Percentiles rank a stretch among this genome's conserved stretches.
Conservation (phyloP, 2,797 vertebrate species). For the Tachyglossus aculeatus region DNA sequence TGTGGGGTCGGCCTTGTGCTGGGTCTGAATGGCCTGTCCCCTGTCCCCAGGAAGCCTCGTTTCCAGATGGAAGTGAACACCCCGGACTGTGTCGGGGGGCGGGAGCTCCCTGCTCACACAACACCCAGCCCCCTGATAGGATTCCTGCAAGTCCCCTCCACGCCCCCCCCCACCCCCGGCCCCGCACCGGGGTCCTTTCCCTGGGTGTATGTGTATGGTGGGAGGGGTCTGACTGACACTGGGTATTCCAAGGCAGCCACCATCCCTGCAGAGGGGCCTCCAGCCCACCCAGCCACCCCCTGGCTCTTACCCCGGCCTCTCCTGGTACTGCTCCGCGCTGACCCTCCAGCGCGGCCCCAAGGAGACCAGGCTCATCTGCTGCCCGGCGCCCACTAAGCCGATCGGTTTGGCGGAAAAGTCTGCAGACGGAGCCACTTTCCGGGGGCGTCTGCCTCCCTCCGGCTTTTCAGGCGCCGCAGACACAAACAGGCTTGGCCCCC, state of each 20-base stretch:
- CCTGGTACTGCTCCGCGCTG: background rate
- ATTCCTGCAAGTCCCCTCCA: background rate
- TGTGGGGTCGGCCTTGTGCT: too few relatives aligned
- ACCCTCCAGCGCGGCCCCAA: conserved; percentile 17
- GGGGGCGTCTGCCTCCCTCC: conserved; percentile 64
- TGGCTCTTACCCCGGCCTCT: conserved; percentile 2
- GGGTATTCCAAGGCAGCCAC: too few relatives aligned
- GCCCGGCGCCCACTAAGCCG: conserved; percentile 63
- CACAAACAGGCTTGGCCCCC: conserved; percentile 18
- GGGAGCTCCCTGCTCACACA: too few relatives aligned
- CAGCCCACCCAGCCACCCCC: background rate
- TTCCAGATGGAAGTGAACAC: too few relatives aligned
- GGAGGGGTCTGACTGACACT: conserved; percentile 66
- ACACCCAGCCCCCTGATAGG: too few relatives aligned
- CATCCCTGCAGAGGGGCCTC: too few relatives aligned
- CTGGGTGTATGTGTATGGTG: too few relatives aligned
- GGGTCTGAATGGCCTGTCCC: too few relatives aligned
- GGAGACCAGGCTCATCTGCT: conserved; percentile 28
- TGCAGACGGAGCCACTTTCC: conserved; percentile 63
- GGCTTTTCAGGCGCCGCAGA: conserved; percentile 59
- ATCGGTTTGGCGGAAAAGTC: conserved; percentile 65
- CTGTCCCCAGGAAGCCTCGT: too few relatives aligned
- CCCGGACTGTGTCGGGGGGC: too few relatives aligned
- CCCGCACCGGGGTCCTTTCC: too few relatives aligned
- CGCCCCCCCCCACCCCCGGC: background rate